Conservation (phyloP, 2,888 invertebrate genomes). For the Ophion obscuratus region DNA sequence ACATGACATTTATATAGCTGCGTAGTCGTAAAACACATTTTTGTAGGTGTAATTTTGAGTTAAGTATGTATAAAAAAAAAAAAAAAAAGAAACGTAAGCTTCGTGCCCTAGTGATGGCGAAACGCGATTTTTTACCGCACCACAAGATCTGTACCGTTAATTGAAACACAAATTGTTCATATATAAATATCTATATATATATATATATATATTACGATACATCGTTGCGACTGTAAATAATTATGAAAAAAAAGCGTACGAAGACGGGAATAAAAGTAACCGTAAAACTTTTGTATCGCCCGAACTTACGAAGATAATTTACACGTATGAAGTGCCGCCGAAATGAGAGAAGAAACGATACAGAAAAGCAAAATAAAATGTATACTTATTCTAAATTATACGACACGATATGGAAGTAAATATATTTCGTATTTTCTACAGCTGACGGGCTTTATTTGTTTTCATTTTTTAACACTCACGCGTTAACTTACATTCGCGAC, state of each 20-base stretch:
- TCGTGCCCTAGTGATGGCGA: conserved; percentile 68
- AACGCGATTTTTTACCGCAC: conserved; percentile 69
- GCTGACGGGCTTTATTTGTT: conserved; percentile 25
- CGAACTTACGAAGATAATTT: conserved; percentile 72
- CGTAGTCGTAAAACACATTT: conserved; percentile 40
- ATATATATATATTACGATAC: conserved; percentile 58
- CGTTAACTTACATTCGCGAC: neutral
- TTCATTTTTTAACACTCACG: neutral
- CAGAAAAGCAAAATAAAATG: conserved; percentile 71
- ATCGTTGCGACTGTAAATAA: conserved; percentile 63
- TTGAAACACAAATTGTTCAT: conserved; percentile 54
- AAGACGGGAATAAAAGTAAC: conserved; percentile 29
- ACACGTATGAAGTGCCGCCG: conserved; percentile 55
- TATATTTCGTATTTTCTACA: conserved; percentile 83
- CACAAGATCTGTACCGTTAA: conserved; percentile 56
- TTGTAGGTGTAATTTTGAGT: conserved; percentile 62
- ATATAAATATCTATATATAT: conserved; percentile 3
- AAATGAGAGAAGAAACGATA: conserved; percentile 33
- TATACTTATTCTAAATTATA: conserved; percentile 82
- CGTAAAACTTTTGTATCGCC: conserved; percentile 77
- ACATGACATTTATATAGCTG: conserved; percentile 61
- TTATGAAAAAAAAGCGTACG: conserved; percentile 32
- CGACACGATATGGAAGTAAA: conserved; percentile 79
- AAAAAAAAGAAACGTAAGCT: conserved; percentile 60
- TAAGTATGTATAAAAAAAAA: conserved; percentile 34